A percentile compares a stretch with the other conserved stretches of the same genome.
Evolutionary conservation across 2,113 vertebrate genomes (phyloP).

Genomic region (Agelaius phoeniceus): DNA sequence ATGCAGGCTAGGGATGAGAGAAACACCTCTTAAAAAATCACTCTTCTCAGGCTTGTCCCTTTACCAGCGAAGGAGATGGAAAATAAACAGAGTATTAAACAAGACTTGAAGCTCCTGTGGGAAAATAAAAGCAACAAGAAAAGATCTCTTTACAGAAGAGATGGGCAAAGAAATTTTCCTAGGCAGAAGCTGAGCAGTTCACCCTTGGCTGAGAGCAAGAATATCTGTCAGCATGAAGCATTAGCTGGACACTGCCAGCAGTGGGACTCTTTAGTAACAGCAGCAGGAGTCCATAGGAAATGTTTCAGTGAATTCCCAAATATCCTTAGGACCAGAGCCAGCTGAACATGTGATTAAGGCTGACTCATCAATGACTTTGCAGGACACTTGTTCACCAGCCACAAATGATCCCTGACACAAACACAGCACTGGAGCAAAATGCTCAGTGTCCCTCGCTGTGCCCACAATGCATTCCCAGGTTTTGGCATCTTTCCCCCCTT

Average conservation of each 20-base stretch:
- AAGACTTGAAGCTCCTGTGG: neutral
- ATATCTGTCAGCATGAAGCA: neutral
- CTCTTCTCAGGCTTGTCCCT: neutral
- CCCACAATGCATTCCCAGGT: neutral
- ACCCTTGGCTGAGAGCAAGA: neutral
- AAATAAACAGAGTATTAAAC: neutral
- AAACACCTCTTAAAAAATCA: neutral
- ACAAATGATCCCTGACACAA: neutral
- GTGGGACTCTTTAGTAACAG: neutral
- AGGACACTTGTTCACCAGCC: neutral
- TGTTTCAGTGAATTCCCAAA: neutral
- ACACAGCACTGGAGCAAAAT: neutral
- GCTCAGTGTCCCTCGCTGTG: accelerated
- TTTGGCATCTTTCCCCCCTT: neutral
- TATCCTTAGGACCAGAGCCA: neutral
- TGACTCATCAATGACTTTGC: neutral
- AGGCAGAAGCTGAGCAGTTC: neutral
- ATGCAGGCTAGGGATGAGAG: neutral
- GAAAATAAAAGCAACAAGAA: neutral
- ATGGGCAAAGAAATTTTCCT: neutral
- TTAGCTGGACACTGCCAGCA: neutral
- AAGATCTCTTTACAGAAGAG: neutral
- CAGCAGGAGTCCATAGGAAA: neutral
- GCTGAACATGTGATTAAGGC: neutral
- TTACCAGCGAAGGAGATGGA: neutral